Conservation (phyloP, 2,888 invertebrate species). For the Parnassius orleans region DNA sequence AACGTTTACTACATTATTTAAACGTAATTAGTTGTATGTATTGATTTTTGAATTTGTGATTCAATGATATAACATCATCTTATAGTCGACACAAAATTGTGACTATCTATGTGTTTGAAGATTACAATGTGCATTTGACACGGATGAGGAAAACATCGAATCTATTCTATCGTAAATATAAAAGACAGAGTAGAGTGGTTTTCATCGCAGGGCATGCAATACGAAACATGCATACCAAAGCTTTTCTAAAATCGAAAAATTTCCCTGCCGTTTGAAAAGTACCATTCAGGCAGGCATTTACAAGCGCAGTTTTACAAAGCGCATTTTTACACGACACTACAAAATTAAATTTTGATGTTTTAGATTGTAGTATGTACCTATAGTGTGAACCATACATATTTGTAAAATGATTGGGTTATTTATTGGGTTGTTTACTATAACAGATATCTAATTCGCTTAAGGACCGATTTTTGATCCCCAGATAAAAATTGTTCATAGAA, state of each 20-base stretch:
- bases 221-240: conserved; percentile 7
- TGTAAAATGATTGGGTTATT: no score
- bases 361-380: neutral
- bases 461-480: no score
- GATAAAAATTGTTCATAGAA: no score
- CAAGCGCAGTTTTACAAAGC: neutral
- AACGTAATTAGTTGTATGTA: no score
- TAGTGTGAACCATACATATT: no score
- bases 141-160: conserved; percentile 1
- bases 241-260: conserved; percentile 15
- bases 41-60: no score
- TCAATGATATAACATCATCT: neutral
- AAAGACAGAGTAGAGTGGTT: conserved; percentile 3
- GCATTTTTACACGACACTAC: neutral
- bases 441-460: no score
- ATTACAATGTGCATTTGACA: neutral
- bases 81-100: neutral
- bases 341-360: neutral
- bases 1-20: no score
- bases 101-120: neutral
- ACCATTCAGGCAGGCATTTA: neutral
- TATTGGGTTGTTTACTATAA: no score
- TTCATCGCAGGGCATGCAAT: conserved; percentile 5
- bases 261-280: neutral
- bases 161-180: conserved; percentile 6